Conservation (phyloP, 1,140 invertebrate species). For the Drosophila albomicans region DNA sequence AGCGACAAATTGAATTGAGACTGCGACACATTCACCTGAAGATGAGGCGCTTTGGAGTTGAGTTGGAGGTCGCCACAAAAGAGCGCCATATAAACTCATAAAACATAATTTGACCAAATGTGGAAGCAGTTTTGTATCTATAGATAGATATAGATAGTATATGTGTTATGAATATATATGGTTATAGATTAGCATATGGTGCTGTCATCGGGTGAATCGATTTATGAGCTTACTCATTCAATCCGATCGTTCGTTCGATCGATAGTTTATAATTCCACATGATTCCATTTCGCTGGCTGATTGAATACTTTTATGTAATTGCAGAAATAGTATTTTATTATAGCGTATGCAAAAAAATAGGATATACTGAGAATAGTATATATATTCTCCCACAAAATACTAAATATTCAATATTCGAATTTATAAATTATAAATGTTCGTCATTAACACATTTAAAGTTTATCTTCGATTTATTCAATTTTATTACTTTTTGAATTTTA, state of each 20-base stretch:
- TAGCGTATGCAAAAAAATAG: too few relatives aligned
- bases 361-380: too few relatives aligned
- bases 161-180: slow-evolving; percentile 10
- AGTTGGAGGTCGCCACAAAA: slow-evolving; percentile 60
- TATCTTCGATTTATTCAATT: too few relatives aligned
- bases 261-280: slow-evolving; percentile 9
- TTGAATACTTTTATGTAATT: slow-evolving; percentile 6
- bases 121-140: slow-evolving; percentile 13
- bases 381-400: too few relatives aligned
- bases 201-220: slow-evolving; percentile 34
- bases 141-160: neutral
- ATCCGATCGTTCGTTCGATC: neutral
- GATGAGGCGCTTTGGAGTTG: too few relatives aligned
- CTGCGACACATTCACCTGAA: slow-evolving; percentile 58
- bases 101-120: slow-evolving; percentile 66
- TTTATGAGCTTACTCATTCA: slow-evolving; percentile 46
- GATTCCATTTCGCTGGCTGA: slow-evolving; percentile 23
- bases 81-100: slow-evolving; percentile 54
- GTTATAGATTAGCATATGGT: slow-evolving; percentile 41
- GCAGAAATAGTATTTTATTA: too few relatives aligned
- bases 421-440: too few relatives aligned
- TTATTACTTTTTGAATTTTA: too few relatives aligned
- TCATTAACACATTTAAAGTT: too few relatives aligned
- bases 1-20: neutral
- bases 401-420: too few relatives aligned